These are phyloP conservation scores for Lepus americanus DNA, from an alignment of 2,113 vertebrate genomes.

Conservation along the genomic window DNA sequence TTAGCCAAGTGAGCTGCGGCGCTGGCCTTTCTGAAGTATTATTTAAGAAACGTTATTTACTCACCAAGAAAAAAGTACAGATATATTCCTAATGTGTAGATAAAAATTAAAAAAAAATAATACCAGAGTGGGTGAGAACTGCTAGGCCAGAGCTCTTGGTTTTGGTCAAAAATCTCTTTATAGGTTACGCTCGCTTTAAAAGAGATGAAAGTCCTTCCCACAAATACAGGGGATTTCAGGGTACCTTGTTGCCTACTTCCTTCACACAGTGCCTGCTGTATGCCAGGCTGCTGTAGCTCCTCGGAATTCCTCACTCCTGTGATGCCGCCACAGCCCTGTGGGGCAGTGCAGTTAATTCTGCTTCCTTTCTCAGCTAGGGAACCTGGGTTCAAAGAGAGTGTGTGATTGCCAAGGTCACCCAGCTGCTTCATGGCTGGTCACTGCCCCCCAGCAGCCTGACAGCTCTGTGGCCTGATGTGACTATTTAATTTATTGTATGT, in stretches of 20 bases:
- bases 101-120: conserved; percentile 42
- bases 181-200: conserved; percentile 2
- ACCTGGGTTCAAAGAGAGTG: conserved; percentile 1
- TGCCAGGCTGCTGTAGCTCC: neutral
- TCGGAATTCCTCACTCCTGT: neutral
- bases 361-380: conserved; percentile 6
- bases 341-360: neutral
- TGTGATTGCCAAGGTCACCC: neutral
- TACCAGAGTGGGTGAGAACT: neutral
- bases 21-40: neutral
- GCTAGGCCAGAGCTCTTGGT: neutral
- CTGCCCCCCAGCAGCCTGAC: neutral
- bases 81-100: neutral
- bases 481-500: neutral
- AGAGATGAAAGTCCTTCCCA: conserved; percentile 28
- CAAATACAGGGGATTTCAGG: neutral
- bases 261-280: neutral
- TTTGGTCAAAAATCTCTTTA: neutral
- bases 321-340: neutral
- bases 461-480: neutral
- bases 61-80: conserved; percentile 10
- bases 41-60: conserved; percentile 38
- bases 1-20: too few species aligned
- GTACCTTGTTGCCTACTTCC: neutral
- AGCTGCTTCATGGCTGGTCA: conserved; percentile 2